A percentile compares a stretch with the other conserved stretches of the same genome.
These are phyloP conservation scores for Sphaerophoria taeniata DNA, from an alignment of 2,888 invertebrate species.

Conservation along the genomic window DNA sequence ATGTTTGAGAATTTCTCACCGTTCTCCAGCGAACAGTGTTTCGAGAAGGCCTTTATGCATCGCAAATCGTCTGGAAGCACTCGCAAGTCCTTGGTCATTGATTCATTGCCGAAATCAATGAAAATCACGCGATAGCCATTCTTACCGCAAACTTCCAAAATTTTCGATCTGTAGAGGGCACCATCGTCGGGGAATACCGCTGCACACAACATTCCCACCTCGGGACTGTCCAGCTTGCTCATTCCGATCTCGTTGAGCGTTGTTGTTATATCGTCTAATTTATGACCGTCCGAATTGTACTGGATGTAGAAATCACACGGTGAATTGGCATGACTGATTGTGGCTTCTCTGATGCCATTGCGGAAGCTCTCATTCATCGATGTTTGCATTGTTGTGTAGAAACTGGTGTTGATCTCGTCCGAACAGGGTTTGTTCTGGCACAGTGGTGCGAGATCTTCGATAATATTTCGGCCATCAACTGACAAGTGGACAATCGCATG, in stretches of 20 bases:
- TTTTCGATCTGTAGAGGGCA: conserved; percentile 94
- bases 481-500: conserved; percentile 87
- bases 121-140: conserved; percentile 89
- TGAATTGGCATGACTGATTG: conserved; percentile 89
- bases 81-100: conserved; percentile 84
- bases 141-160: conserved; percentile 90
- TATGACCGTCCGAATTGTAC: conserved; percentile 85
- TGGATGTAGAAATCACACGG: conserved; percentile 91
- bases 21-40: conserved; percentile 85
- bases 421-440: conserved; percentile 82
- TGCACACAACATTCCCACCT: conserved; percentile 85
- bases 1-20: conserved; percentile 83
- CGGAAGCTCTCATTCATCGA: conserved; percentile 74
- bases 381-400: conserved; percentile 74
- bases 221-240: conserved; percentile 59
- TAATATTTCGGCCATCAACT: conserved; percentile 86
- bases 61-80: conserved; percentile 85
- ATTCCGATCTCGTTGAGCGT: conserved; percentile 67
- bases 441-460: conserved; percentile 85
- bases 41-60: conserved; percentile 84
- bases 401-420: conserved; percentile 75
- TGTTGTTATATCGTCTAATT: conserved; percentile 84
- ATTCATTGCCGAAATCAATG: conserved; percentile 88
- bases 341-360: conserved; percentile 82
- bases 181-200: conserved; percentile 92